Evolutionary conservation across 2,797 vertebrate genomes (phyloP).

Genomic region (Coccyzus lansbergi): DNA sequence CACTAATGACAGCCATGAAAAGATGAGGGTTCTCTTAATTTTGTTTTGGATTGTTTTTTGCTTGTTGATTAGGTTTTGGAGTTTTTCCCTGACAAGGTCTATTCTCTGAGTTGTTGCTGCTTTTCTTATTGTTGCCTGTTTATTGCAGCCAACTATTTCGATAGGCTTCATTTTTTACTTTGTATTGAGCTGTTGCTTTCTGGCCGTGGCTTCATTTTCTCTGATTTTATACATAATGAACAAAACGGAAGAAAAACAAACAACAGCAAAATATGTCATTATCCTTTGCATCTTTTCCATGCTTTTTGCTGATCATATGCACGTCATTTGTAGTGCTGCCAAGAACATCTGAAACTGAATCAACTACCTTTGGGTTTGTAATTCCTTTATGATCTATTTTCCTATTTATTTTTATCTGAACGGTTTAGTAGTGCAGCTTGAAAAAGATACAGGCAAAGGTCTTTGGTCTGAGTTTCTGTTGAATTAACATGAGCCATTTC

Average conservation of each 20-base stretch:
- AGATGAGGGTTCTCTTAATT: neutral
- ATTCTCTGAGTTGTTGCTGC: neutral
- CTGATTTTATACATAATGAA: conserved; percentile 61
- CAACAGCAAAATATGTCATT: conserved; percentile 34
- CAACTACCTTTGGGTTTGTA: conserved; percentile 30
- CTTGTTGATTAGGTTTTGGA: neutral
- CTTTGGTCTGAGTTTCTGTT: conserved; percentile 48
- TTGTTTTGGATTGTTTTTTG: neutral
- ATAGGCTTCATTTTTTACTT: neutral
- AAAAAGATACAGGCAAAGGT: conserved; percentile 17
- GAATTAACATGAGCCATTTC: conserved; percentile 46
- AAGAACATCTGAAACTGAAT: conserved; percentile 45
- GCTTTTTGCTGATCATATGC: conserved; percentile 35
- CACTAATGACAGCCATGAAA: neutral
- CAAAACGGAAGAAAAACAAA: conserved; percentile 44
- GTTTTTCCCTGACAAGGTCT: neutral
- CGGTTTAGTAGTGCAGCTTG: conserved; percentile 24
- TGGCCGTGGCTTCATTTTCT: neutral
- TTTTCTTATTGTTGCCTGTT: neutral
- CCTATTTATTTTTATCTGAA: conserved; percentile 39
- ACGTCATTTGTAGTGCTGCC: conserved; percentile 18
- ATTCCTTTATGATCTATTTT: conserved; percentile 56
- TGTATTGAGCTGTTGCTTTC: conserved; percentile 6
- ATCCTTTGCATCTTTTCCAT: conserved; percentile 36
- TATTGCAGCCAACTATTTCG: neutral